These are phyloP conservation scores for Gymnocypris eckloni DNA, from an alignment of 2,797 vertebrate species.

Conservation along the genomic window DNA sequence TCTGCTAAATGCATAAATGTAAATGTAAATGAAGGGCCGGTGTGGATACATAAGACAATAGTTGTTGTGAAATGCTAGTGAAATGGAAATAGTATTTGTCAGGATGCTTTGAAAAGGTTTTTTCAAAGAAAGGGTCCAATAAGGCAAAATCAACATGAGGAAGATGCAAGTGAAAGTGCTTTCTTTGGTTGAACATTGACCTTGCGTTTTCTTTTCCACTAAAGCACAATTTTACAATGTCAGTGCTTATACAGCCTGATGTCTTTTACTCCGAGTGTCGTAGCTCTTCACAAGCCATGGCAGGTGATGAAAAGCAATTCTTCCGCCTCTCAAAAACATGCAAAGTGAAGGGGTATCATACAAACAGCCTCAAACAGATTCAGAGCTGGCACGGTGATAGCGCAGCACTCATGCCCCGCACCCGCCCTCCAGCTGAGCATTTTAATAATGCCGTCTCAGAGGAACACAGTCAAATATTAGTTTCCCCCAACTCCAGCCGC, in stretches of 20 bases:
- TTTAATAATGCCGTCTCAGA: constrained; percentile 66
- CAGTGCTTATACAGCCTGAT: not conserved
- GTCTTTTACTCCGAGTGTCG: not conserved
- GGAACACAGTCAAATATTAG: constrained; percentile 70
- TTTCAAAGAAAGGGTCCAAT: not conserved
- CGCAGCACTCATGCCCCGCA: constrained; percentile 51
- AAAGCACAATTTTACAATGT: not conserved
- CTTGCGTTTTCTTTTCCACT: constrained; percentile 2
- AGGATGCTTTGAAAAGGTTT: not conserved
- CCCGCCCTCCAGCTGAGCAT: constrained; percentile 64
- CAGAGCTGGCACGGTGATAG: constrained; percentile 41
- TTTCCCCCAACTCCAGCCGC: constrained; percentile 56
- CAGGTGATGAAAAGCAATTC: not conserved
- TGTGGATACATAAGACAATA: not conserved
- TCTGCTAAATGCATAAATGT: too few species aligned
- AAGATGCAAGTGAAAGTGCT: not conserved
- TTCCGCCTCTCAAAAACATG: constrained; percentile 6
- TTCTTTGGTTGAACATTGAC: not conserved
- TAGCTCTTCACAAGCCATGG: constrained; percentile 12
- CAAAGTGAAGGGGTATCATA: constrained; percentile 37
- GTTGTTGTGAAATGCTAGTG: not conserved
- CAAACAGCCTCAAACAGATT: constrained; percentile 42
- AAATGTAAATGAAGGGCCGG: not conserved
- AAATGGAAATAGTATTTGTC: not conserved
- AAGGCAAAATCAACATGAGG: not conserved